Conservation (phyloP, 2,888 invertebrate species). For the Hypsopygia costalis region DNA sequence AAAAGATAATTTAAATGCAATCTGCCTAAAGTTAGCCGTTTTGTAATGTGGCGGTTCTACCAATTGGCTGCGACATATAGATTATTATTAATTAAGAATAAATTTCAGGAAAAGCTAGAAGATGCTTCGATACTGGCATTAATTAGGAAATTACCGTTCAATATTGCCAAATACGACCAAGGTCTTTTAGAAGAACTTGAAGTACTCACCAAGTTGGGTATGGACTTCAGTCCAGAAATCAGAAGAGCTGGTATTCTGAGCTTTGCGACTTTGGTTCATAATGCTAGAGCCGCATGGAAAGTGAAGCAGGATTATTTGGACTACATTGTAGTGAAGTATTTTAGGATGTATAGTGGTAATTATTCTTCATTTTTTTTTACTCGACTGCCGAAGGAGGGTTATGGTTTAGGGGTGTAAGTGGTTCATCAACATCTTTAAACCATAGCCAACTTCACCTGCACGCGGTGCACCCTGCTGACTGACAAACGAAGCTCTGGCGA, state of each 20-base stretch:
- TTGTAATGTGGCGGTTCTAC: too few relatives aligned
- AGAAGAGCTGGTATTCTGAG: constrained; percentile 84
- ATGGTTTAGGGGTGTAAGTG: too few relatives aligned
- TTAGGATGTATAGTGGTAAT: constrained; percentile 86
- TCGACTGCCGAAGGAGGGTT: too few relatives aligned
- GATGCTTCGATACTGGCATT: constrained; percentile 83
- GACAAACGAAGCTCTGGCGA: too few relatives aligned
- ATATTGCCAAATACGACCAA: constrained; percentile 79
- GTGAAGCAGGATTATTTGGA: constrained; percentile 84
- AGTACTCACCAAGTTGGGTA: constrained; percentile 56
- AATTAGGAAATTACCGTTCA: constrained; percentile 85
- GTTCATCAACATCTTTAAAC: too few relatives aligned
- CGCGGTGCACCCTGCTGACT: too few relatives aligned
- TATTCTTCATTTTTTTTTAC: too few relatives aligned
- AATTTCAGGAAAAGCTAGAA: constrained; percentile 76
- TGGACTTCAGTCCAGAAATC: constrained; percentile 73
- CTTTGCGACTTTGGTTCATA: constrained; percentile 84
- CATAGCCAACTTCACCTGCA: too few relatives aligned
- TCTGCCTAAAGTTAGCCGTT: too few relatives aligned
- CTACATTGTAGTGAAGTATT: constrained; percentile 85
- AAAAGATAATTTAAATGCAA: too few relatives aligned
- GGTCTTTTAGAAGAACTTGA: constrained; percentile 80
- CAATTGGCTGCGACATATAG: too few relatives aligned
- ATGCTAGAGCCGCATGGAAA: constrained; percentile 78
- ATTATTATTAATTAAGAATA: too few relatives aligned